phyloP scores from a whole-genome alignment of 1,140 invertebrate species.

The Melanaphis sacchari region DNA sequence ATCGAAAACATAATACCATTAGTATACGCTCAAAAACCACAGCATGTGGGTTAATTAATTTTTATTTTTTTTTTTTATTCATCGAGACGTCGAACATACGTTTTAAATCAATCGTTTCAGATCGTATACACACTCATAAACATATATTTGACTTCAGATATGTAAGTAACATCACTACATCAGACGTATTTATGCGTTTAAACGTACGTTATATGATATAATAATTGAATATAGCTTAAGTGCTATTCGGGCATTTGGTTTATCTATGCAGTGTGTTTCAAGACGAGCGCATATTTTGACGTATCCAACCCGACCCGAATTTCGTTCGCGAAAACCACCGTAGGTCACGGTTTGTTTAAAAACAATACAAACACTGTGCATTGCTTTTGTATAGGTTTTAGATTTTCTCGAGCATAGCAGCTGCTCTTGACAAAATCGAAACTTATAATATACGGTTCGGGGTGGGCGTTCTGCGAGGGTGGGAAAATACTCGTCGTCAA shows the following conservation, averaged over 20 bases:
- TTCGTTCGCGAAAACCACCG: not conserved
- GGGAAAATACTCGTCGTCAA: not conserved
- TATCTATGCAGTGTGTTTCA: not conserved
- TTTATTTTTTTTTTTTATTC: not conserved
- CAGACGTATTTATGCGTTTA: not conserved
- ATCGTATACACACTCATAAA: not conserved
- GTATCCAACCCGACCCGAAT: too few species aligned
- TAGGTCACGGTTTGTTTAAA: not conserved
- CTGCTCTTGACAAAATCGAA: not conserved
- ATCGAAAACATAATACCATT: not conserved
- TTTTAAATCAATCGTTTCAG: not conserved
- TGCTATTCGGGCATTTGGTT: not conserved
- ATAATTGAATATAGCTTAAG: too few species aligned
- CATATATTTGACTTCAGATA: too few species aligned
- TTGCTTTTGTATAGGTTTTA: not conserved
- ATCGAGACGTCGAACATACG: not conserved
- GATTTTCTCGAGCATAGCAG: not conserved
- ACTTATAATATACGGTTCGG: not conserved
- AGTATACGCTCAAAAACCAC: not conserved
- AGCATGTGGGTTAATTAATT: not conserved
- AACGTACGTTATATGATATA: too few species aligned
- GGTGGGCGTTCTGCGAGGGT: not conserved
- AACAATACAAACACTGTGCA: not conserved
- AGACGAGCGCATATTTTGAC: not conserved
- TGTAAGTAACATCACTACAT: not conserved